Conservation (phyloP, 1,140 invertebrate genomes). For the Magallana angulata region DNA sequence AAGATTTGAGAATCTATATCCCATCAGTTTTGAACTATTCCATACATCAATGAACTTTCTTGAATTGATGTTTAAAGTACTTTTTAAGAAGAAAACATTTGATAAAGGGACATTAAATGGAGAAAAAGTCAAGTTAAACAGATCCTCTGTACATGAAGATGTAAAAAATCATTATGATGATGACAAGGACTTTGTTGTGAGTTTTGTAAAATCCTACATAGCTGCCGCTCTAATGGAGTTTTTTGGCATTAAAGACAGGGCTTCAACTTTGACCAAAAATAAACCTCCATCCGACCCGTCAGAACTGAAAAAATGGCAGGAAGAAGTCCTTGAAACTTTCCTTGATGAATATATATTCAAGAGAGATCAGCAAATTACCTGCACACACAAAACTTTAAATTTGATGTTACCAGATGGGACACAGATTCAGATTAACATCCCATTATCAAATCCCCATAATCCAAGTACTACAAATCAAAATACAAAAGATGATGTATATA, state of each 20-base stretch:
- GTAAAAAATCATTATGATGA: constrained; percentile 50
- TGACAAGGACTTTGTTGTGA: constrained; percentile 52
- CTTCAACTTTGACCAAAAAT: background rate
- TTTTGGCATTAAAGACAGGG: background rate
- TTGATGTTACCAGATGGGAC: constrained; percentile 24
- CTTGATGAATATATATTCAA: background rate
- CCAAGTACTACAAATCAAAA: background rate
- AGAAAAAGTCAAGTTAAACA: constrained; percentile 29
- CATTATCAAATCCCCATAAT: background rate
- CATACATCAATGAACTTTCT: constrained; percentile 56
- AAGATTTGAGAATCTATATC: constrained; percentile 40
- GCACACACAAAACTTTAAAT: background rate
- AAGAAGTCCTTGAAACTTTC: background rate
- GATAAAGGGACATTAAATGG: constrained; percentile 37
- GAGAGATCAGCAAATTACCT: too few species aligned
- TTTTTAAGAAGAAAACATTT: constrained; percentile 47
- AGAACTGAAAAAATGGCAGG: background rate
- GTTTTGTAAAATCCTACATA: background rate
- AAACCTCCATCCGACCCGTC: background rate
- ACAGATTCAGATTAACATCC: background rate
- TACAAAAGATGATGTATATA: background rate
- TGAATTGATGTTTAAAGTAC: constrained; percentile 36
- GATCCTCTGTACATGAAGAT: constrained; percentile 54
- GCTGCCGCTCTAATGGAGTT: background rate
- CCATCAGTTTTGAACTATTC: constrained; percentile 61